These are phyloP conservation scores for Anguilla marmorata DNA, from an alignment of 2,797 vertebrate genomes.

Conservation along the genomic window DNA sequence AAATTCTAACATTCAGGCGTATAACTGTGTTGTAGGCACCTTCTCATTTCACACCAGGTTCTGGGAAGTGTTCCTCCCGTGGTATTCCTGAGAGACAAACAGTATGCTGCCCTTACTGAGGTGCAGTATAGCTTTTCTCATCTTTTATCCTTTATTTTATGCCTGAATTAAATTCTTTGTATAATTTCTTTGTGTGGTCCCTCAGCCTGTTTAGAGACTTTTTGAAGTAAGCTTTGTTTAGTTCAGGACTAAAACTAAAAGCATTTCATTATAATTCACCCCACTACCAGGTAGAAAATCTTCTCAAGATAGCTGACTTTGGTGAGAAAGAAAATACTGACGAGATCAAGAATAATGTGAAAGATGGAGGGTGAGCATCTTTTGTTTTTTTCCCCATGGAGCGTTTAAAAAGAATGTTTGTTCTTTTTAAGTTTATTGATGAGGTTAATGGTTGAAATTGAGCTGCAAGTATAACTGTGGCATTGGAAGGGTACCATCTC, in stretches of 20 bases:
- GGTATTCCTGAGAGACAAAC: slow-evolving; percentile 47
- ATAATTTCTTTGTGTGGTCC: too few species aligned
- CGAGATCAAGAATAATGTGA: not conserved
- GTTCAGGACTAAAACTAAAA: not conserved
- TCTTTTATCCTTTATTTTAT: not conserved
- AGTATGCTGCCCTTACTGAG: slow-evolving; percentile 39
- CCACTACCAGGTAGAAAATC: slow-evolving; percentile 53
- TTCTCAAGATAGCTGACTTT: slow-evolving; percentile 54
- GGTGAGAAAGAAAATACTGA: slow-evolving; percentile 45
- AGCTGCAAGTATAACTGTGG: not conserved
- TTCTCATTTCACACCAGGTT: slow-evolving; percentile 48
- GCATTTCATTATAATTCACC: not conserved
- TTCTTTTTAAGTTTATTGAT: not conserved
- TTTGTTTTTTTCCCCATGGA: slow-evolving; percentile 2
- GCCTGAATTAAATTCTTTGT: not conserved
- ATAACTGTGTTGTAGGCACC: slow-evolving; percentile 42
- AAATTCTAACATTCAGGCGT: not conserved
- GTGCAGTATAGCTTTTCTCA: slow-evolving; percentile 33
- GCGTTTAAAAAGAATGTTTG: slow-evolving; percentile 26
- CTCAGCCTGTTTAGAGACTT: not conserved
- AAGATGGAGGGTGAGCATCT: slow-evolving; percentile 30
- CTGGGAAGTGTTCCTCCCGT: slow-evolving; percentile 46
- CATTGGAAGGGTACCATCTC: not conserved
- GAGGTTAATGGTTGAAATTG: not conserved
- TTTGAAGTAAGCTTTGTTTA: not conserved